Conservation (phyloP, 2,888 invertebrate species). For the Troides oblongomaculatus region DNA sequence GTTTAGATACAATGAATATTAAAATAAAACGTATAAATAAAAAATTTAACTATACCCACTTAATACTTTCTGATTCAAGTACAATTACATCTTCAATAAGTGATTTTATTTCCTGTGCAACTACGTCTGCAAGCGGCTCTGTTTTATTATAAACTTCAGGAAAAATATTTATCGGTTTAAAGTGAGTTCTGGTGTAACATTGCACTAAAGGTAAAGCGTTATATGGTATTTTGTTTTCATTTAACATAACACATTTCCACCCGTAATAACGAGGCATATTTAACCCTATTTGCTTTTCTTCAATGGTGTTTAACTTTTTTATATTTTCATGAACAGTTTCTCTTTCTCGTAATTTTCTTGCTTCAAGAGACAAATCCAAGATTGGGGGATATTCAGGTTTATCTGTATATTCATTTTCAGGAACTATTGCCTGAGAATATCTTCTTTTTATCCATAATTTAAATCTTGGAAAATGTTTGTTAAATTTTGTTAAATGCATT, state of each 20-base stretch:
- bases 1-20: neutral
- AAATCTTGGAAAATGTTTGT: conserved; percentile 57
- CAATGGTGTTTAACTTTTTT: conserved; percentile 84
- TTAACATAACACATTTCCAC: conserved; percentile 82
- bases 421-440: conserved; percentile 51
- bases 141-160: conserved; percentile 80
- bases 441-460: conserved; percentile 47
- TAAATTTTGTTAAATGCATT: conserved; percentile 61
- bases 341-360: conserved; percentile 67
- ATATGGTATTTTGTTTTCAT: conserved; percentile 82
- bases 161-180: conserved; percentile 80
- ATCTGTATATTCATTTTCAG: conserved; percentile 67
- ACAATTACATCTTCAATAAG: conserved; percentile 82
- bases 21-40: neutral
- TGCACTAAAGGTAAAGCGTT: conserved; percentile 85
- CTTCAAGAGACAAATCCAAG: conserved; percentile 78
- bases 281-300: conserved; percentile 90
- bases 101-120: conserved; percentile 76
- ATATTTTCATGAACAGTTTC: conserved; percentile 80
- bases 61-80: conserved; percentile 80
- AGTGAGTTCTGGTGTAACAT: conserved; percentile 88
- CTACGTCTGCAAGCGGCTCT: conserved; percentile 64
- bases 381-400: conserved; percentile 81
- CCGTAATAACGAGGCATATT: conserved; percentile 92
- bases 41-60: conserved; percentile 64